Evolutionary conservation across 2,113 vertebrate genomes (phyloP), one percentile per base, ranked within the genome.

Genomic region (Hucho hucho): DNA sequence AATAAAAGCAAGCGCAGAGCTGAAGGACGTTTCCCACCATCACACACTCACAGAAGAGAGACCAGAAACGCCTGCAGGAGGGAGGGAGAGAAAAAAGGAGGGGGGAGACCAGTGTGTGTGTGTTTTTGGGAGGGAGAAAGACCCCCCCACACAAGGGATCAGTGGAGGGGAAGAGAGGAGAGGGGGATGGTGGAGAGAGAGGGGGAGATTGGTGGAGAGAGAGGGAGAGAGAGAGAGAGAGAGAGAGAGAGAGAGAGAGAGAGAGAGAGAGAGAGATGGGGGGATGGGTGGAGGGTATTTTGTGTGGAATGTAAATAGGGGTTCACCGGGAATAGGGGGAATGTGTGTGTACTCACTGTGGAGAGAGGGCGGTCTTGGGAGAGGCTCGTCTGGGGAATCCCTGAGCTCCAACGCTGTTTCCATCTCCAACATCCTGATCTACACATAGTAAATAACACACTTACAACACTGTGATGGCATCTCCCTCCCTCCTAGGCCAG

Each of bases 381-480:
- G 97, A 98, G 89, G 94, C 95, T 94, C 95, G 95, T 89, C 95
- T 95, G 88, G 91, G 94, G 84, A 98, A 95, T 89, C 93, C 94
- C 69, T 95, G 94, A 90, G 92, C 90, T 82, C 88, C 85, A 89
- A 73, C n/a, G 79, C 87, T 77, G 84, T 81, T 67, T 89, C 93
- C 93, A 89, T 98, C 97, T 95, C 94, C 96, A 0, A 95, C 93
- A 92, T 99, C 97, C 92, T 96, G 96, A 95, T 98, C 97, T 98
- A 92, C 70, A 83, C 65, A 79, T 68, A 71, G 22, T 43, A 43
- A 43, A 43, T 43, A 43, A 75, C 56, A 75, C 16, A 77, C n/a
- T 66, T 32, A 5, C 69, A 49, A 49, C 43, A 49, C 66, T 20
- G 58, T 37, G 53, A 43, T 11, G 64, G 73, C 4, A 13, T 61